Conservation (phyloP, 1,140 invertebrate species). For the Drosophila tani region DNA sequence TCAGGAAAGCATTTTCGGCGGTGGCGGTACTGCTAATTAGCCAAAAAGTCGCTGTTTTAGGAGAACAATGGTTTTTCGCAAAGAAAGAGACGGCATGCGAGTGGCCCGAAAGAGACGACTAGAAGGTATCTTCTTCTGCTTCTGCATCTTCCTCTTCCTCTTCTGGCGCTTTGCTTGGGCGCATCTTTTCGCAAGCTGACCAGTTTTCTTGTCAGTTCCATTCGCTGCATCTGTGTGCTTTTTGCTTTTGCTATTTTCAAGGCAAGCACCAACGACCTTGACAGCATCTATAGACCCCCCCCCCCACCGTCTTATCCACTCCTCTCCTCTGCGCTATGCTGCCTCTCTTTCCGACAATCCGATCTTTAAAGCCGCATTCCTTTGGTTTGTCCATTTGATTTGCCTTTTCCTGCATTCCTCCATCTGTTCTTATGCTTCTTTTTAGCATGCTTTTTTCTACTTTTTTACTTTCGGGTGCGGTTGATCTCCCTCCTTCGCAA, state of each 20-base stretch:
- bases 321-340: too few relatives aligned
- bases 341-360: not conserved
- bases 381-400: constrained; percentile 61
- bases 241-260: constrained; percentile 26
- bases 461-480: constrained; percentile 25
- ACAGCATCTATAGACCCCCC: constrained; percentile 34
- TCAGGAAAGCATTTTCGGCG: constrained; percentile 27
- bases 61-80: constrained; percentile 30
- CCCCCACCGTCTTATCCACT: not conserved
- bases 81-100: not conserved
- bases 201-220: constrained; percentile 41
- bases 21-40: constrained; percentile 55
- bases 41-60: constrained; percentile 19
- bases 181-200: constrained; percentile 49
- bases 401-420: constrained; percentile 55
- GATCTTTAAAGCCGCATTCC: constrained; percentile 58
- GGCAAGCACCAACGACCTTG: constrained; percentile 40
- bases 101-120: not conserved
- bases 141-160: constrained; percentile 6
- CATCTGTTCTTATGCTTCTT: constrained; percentile 6
- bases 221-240: constrained; percentile 37
- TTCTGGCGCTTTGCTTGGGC: constrained; percentile 23
- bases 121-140: constrained; percentile 14
- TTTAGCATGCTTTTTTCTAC: constrained; percentile 4
- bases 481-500: constrained; percentile 12